Evolutionary conservation across 23 tunicate genomes (phyloP).

Genomic region (Ciona savignyi): DNA sequence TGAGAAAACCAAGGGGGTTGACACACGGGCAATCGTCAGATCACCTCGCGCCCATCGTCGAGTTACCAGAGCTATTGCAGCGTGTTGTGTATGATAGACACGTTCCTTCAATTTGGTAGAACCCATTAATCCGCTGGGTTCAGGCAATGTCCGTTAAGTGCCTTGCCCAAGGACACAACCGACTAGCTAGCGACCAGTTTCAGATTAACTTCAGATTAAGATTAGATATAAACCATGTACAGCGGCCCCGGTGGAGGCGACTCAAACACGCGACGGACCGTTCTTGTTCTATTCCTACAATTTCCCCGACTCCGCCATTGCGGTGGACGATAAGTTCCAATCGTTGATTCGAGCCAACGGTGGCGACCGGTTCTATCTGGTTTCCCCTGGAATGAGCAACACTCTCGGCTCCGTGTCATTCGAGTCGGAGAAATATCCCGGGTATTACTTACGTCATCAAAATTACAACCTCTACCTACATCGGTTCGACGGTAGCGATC

Average conservation of each 20-base stretch:
- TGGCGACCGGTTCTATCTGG: conserved; percentile 31
- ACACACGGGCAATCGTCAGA: too few species aligned
- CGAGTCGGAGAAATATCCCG: conserved; percentile 46
- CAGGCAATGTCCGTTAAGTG: too few species aligned
- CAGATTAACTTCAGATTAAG: too few species aligned
- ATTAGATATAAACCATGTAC: too few species aligned
- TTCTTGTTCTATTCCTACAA: conserved; percentile 45
- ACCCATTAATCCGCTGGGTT: too few species aligned
- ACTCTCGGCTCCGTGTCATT: conserved; percentile 41
- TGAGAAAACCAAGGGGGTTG: too few species aligned
- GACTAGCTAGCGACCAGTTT: too few species aligned
- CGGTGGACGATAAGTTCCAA: conserved; percentile 21
- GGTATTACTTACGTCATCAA: conserved; percentile 27
- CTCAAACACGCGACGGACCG: conserved; percentile 32
- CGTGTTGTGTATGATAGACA: too few species aligned
- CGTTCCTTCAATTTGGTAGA: too few species aligned
- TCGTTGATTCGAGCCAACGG: conserved; percentile 18
- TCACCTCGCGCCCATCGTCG: too few species aligned
- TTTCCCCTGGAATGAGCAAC: conserved; percentile 43
- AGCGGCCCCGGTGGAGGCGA: conserved; percentile 37
- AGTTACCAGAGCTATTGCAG: too few species aligned
- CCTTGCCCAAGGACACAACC: too few species aligned
- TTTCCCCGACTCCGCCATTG: conserved; percentile 37
- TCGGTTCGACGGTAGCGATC: conserved; percentile 9
- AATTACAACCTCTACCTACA: conserved; percentile 24